Percentiles rank a stretch among this genome's conserved stretches.
Evolutionary conservation across 1,140 invertebrate species (phyloP).

Genomic region (Aphaenogaster rudis): DNA sequence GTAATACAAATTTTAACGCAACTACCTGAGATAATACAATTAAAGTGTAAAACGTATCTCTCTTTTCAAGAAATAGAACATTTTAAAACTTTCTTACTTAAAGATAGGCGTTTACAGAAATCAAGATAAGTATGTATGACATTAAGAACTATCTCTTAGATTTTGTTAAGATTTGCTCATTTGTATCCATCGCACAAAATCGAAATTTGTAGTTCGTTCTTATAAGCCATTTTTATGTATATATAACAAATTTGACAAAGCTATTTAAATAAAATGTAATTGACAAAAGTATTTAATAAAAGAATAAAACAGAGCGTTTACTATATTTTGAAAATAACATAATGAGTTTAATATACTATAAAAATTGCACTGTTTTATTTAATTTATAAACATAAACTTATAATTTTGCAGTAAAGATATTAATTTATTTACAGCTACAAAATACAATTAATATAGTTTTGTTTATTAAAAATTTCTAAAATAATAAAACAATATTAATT

Average conservation of each 20-base stretch:
- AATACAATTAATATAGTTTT: not conserved
- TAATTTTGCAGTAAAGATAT: constrained; percentile 3
- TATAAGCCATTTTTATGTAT: not conserved
- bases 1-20: constrained; percentile 34
- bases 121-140: not conserved
- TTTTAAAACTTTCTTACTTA: constrained; percentile 11
- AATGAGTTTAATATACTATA: not conserved
- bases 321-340: not conserved
- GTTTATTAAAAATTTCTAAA: constrained; percentile 7
- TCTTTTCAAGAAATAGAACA: constrained; percentile 30
- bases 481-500: not conserved
- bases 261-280: not conserved
- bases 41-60: not conserved
- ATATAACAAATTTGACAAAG: not conserved
- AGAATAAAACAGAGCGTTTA: not conserved
- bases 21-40: constrained; percentile 16
- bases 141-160: constrained; percentile 19
- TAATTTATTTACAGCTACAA: not conserved
- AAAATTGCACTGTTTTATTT: not conserved
- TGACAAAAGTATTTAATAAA: not conserved
- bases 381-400: not conserved
- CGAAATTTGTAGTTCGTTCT: not conserved
- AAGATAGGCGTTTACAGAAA: not conserved
- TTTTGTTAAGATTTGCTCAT: constrained; percentile 4
- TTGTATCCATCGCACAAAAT: not conserved